phyloP scores from a whole-genome alignment of 2,113 vertebrate species.

The Arizona elegans region DNA sequence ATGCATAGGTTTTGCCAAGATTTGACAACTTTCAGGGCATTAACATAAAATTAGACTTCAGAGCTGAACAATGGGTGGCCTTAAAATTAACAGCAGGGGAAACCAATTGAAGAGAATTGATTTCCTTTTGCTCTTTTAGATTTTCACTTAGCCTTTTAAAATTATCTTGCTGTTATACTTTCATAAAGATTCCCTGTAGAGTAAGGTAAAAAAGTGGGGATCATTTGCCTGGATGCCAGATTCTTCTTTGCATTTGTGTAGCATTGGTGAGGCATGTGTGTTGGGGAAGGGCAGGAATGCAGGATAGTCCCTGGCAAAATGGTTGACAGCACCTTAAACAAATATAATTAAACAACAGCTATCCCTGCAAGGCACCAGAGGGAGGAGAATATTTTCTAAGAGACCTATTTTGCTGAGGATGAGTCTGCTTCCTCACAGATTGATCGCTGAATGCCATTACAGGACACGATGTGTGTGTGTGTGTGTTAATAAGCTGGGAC shows the following conservation, averaged over 20 bases:
- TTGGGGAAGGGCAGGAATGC: neutral
- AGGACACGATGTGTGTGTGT: conserved; percentile 70
- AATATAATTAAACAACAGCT: conserved; percentile 14
- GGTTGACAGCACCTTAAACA: conserved; percentile 35
- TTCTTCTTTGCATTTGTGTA: neutral
- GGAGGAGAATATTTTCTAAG: conserved; percentile 51
- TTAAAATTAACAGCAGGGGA: conserved; percentile 77
- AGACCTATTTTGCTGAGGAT: conserved; percentile 58
- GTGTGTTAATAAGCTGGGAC: conserved; percentile 84
- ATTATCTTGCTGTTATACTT: conserved; percentile 30
- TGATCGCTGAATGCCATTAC: conserved; percentile 78
- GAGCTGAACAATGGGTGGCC: conserved; percentile 80
- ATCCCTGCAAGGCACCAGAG: conserved; percentile 42
- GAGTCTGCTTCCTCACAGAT: conserved; percentile 61
- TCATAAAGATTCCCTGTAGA: conserved; percentile 44
- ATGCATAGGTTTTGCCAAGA: conserved; percentile 85
- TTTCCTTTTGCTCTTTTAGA: conserved; percentile 64
- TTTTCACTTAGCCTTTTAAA: conserved; percentile 58
- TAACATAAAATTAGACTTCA: conserved; percentile 83
- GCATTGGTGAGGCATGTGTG: neutral
- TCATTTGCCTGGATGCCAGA: conserved; percentile 27
- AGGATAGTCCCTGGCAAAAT: conserved; percentile 1
- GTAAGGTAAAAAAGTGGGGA: conserved; percentile 12
- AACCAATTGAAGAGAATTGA: conserved; percentile 71
- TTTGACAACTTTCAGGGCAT: conserved; percentile 86